phyloP scores from a whole-genome alignment of 2,113 vertebrate species.

The Hippocampus abdominalis region DNA sequence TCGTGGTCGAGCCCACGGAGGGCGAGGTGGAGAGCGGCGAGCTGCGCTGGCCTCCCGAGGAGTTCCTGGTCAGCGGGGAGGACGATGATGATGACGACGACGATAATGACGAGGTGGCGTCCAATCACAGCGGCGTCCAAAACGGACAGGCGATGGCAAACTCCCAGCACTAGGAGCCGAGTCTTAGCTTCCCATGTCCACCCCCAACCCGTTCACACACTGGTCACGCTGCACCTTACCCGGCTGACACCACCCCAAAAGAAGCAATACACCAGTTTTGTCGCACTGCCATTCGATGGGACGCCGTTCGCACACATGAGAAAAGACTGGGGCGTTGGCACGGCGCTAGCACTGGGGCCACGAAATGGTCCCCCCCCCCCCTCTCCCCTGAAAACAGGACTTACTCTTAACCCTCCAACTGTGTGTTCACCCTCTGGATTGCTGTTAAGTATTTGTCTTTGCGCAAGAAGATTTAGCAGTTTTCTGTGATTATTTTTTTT shows the following conservation, averaged over 20 bases:
- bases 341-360: neutral
- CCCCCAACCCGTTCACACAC: constrained; percentile 30
- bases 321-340: neutral
- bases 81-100: constrained; percentile 80
- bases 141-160: constrained; percentile 66
- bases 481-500: neutral
- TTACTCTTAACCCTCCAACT: neutral
- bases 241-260: constrained; percentile 20
- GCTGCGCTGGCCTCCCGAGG: constrained; percentile 95
- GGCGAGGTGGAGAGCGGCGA: constrained; percentile 95
- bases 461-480: neutral
- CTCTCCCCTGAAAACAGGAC: neutral
- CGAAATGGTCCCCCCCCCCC: neutral
- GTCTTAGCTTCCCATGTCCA: neutral
- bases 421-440: constrained; percentile 1
- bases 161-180: constrained; percentile 53
- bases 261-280: constrained; percentile 36
- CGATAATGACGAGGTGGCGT: constrained; percentile 71
- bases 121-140: constrained; percentile 64
- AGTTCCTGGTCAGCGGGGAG: constrained; percentile 86
- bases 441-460: constrained; percentile 2
- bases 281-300: neutral
- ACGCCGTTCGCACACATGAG: neutral
- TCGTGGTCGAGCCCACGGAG: constrained; percentile 92
- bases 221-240: constrained; percentile 47